phyloP scores from a whole-genome alignment of 2,888 invertebrate genomes.

The Coelinius sp. region DNA sequence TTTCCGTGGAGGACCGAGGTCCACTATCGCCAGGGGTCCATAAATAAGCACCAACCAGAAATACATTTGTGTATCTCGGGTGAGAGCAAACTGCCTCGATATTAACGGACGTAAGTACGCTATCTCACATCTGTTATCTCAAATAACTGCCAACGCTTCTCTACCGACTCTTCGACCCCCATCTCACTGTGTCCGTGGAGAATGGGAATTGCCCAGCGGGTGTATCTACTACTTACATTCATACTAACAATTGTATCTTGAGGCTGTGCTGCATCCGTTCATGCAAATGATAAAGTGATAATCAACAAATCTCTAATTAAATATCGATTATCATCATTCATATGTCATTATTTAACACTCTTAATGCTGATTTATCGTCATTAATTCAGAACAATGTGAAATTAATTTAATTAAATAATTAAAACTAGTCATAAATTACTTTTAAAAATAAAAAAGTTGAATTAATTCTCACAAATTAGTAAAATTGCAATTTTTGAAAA shows the following conservation, averaged over 20 bases:
- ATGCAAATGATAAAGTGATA: conserved; percentile 7
- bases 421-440: too few relatives aligned
- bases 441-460: background rate
- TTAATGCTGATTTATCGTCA: background rate
- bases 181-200: background rate
- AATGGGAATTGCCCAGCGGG: background rate
- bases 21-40: conserved; percentile 57
- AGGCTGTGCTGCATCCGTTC: conserved; percentile 26
- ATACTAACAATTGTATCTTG: conserved; percentile 20
- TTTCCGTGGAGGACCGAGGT: conserved; percentile 45
- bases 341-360: background rate
- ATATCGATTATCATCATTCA: background rate
- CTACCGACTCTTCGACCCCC: background rate
- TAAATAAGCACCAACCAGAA: conserved; percentile 62
- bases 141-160: conserved; percentile 36
- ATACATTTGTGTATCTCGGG: conserved; percentile 59
- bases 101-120: conserved; percentile 53
- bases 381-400: too few relatives aligned
- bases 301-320: background rate
- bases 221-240: conserved; percentile 21
- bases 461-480: too few relatives aligned
- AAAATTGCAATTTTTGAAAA: background rate
- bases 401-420: too few relatives aligned
- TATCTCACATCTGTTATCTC: conserved; percentile 60
- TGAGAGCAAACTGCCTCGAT: conserved; percentile 45